phyloP scores from a whole-genome alignment of 1,140 invertebrate genomes.

The Bicyclus anynana region DNA sequence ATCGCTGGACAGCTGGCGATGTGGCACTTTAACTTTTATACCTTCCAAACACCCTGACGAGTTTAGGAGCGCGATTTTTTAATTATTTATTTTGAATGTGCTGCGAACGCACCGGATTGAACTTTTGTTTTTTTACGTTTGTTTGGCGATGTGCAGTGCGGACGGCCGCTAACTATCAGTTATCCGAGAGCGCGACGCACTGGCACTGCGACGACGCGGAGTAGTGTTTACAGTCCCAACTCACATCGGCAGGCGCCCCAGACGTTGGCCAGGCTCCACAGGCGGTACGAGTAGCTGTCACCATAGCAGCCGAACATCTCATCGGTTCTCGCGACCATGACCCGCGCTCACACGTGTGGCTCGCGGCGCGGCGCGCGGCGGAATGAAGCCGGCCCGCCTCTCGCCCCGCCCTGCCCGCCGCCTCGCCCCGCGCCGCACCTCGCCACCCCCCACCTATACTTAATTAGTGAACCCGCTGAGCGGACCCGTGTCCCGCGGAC shows the following conservation, averaged over 20 bases:
- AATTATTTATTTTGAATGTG: neutral
- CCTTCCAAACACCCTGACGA: neutral
- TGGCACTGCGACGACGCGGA: neutral
- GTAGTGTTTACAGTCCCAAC: constrained; percentile 53
- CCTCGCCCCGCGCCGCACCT: constrained; percentile 36
- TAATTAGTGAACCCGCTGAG: constrained; percentile 44
- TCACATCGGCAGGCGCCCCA: constrained; percentile 84
- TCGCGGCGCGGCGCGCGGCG: constrained; percentile 58
- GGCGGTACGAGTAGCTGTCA: constrained; percentile 83
- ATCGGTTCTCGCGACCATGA: constrained; percentile 82
- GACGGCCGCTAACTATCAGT: neutral
- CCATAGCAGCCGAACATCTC: constrained; percentile 82
- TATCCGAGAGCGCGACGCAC: constrained; percentile 22
- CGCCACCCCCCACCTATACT: constrained; percentile 48
- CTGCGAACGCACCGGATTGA: neutral
- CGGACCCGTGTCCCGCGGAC: neutral
- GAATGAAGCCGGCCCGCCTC: constrained; percentile 55
- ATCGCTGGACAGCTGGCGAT: neutral
- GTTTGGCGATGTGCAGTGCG: neutral
- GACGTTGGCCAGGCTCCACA: constrained; percentile 84
- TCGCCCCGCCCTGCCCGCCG: constrained; percentile 48
- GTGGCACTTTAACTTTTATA: neutral
- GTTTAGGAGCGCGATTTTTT: neutral
- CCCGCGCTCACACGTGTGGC: constrained; percentile 60
- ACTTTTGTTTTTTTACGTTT: neutral